Evolutionary conservation across 1,140 invertebrate species (phyloP).

Genomic region (Zaprionus gabonicus): DNA sequence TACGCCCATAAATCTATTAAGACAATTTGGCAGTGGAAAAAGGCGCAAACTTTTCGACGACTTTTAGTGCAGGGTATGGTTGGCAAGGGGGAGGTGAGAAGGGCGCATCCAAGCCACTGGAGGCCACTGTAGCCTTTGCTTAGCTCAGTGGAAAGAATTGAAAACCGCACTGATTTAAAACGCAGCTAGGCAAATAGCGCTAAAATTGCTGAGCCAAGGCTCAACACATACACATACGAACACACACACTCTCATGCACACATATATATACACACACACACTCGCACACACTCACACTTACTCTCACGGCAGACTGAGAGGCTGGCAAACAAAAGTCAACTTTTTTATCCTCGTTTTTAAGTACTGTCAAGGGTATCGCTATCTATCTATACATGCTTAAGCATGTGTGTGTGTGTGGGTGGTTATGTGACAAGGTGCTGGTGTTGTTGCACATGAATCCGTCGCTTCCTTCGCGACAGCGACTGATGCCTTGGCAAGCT

Average conservation of each 20-base stretch:
- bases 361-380: conserved; percentile 82
- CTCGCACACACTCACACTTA: not conserved
- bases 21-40: conserved; percentile 71
- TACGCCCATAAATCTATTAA: conserved; percentile 79
- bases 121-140: conserved; percentile 11
- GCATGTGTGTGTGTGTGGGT: conserved; percentile 34
- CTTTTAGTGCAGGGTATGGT: conserved; percentile 3
- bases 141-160: conserved; percentile 3
- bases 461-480: conserved; percentile 14
- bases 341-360: conserved; percentile 71
- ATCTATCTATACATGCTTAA: conserved; percentile 63
- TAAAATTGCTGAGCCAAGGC: conserved; percentile 41
- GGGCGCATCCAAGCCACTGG: not conserved
- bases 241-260: conserved; percentile 1
- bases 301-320: conserved; percentile 10
- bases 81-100: not conserved
- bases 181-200: conserved; percentile 50
- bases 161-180: conserved; percentile 58
- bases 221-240: conserved; percentile 17
- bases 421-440: conserved; percentile 71
- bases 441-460: conserved; percentile 42
- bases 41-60: conserved; percentile 38
- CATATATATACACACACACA: not conserved
- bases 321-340: conserved; percentile 71
- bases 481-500: conserved; percentile 27